Evolutionary conservation across 2,888 invertebrate genomes (phyloP).

Genomic region (Drosophila emarginata): DNA sequence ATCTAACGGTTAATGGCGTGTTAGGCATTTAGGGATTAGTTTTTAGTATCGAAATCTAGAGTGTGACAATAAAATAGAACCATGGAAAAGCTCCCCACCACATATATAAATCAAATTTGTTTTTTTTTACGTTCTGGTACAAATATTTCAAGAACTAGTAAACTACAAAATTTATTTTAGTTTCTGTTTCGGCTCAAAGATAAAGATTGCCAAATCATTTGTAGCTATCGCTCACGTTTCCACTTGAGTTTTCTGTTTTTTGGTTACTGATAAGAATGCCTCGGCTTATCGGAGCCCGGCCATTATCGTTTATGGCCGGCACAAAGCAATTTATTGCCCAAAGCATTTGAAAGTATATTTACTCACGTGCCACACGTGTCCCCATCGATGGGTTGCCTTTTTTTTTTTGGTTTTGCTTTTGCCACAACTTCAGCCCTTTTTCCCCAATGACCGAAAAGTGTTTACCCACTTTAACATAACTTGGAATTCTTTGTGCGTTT

Average conservation of each 20-base stretch:
- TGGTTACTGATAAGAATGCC: constrained; percentile 32
- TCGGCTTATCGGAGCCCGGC: constrained; percentile 28
- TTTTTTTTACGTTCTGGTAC: neutral
- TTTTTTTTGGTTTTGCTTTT: constrained; percentile 6
- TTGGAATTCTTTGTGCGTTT: constrained; percentile 5
- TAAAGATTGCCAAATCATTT: constrained; percentile 21
- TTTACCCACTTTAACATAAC: constrained; percentile 7
- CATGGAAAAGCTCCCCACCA: constrained; percentile 9
- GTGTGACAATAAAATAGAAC: constrained; percentile 23
- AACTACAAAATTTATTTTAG: neutral
- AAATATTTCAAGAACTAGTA: neutral
- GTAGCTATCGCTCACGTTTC: constrained; percentile 22
- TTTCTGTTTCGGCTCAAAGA: neutral
- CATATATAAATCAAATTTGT: neutral
- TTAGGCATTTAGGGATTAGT: constrained; percentile 49
- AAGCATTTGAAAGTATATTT: constrained; percentile 25
- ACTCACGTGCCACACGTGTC: constrained; percentile 53
- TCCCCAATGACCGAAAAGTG: constrained; percentile 23
- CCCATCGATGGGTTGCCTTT: constrained; percentile 6
- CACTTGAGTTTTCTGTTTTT: constrained; percentile 30
- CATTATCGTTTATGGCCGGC: constrained; percentile 33
- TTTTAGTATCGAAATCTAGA: neutral
- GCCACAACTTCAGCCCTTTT: constrained; percentile 15
- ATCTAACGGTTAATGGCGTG: constrained; percentile 59
- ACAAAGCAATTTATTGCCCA: constrained; percentile 34